Evolutionary conservation across 1,140 invertebrate species (phyloP).

Genomic region (Polypedilum pembai): DNA sequence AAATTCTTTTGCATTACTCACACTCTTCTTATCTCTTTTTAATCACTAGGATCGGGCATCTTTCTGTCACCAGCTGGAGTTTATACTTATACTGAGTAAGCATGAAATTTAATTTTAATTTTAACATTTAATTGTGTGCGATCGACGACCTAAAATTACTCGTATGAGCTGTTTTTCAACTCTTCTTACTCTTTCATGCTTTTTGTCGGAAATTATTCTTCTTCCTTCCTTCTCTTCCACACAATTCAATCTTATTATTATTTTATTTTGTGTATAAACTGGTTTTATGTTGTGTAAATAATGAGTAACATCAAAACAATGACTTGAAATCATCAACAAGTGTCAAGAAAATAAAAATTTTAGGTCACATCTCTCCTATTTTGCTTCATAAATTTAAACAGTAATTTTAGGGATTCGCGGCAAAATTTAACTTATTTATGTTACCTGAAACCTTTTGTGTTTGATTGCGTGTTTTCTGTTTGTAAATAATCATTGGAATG

Average conservation of each 20-base stretch:
- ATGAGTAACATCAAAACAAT: too few species aligned
- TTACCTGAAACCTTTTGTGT: too few species aligned
- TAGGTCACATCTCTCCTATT: too few species aligned
- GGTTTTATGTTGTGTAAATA: background rate
- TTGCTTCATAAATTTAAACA: too few species aligned
- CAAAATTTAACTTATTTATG: too few species aligned
- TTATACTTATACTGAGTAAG: constrained; percentile 54
- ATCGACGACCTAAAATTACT: background rate
- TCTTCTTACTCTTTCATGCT: background rate
- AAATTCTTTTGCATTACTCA: background rate
- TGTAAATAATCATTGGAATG: too few species aligned
- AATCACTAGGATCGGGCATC: constrained; percentile 57
- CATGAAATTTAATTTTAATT: constrained; percentile 31
- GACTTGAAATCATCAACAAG: too few species aligned
- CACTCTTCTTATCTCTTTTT: background rate
- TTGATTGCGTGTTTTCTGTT: too few species aligned
- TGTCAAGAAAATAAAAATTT: too few species aligned
- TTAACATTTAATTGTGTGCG: background rate
- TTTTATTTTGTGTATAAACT: background rate
- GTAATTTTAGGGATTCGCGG: too few species aligned
- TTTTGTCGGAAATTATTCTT: background rate
- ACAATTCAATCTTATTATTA: background rate
- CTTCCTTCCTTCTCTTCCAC: background rate
- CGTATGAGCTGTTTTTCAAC: too few species aligned
- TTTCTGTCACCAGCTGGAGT: constrained; percentile 73